Conservation (phyloP, 2,797 vertebrate genomes). For the Pagetopsis macropterus region DNA sequence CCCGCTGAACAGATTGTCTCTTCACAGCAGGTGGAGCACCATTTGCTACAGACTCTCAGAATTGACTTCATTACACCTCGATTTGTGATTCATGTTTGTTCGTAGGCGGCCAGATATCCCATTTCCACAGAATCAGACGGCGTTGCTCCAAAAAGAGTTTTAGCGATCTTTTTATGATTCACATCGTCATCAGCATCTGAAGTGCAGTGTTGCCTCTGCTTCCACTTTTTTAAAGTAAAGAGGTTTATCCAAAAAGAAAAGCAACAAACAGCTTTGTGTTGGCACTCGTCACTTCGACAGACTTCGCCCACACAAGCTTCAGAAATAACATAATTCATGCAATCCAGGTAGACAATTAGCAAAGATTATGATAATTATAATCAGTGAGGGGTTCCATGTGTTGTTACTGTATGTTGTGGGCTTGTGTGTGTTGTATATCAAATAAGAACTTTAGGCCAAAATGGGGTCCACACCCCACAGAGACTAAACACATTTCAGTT, state of each 20-base stretch:
- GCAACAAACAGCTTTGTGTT: slow-evolving; percentile 39
- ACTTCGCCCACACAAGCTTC: slow-evolving; percentile 67
- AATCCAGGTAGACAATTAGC: slow-evolving; percentile 68
- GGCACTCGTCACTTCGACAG: slow-evolving; percentile 63
- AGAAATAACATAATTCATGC: slow-evolving; percentile 74
- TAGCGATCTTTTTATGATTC: slow-evolving; percentile 61
- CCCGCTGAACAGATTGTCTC: slow-evolving; percentile 82
- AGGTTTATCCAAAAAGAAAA: slow-evolving; percentile 41
- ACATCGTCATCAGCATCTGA: slow-evolving; percentile 58
- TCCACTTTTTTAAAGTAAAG: slow-evolving; percentile 41
- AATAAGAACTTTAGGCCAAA: slow-evolving; percentile 40
- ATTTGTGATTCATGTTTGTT: slow-evolving; percentile 83
- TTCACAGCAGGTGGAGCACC: slow-evolving; percentile 83
- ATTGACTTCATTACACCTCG: slow-evolving; percentile 89
- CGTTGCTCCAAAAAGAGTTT: slow-evolving; percentile 60
- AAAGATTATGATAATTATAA: slow-evolving; percentile 77
- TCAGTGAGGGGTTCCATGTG: slow-evolving; percentile 47
- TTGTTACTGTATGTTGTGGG: slow-evolving; percentile 34
- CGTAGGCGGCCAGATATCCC: slow-evolving; percentile 69
- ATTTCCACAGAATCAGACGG: slow-evolving; percentile 62
- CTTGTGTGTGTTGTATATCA: slow-evolving; percentile 20
- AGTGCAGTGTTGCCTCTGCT: slow-evolving; percentile 49
- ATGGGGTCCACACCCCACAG: slow-evolving; percentile 12
- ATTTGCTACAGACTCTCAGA: slow-evolving; percentile 82
- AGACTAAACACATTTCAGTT: neutral